Evolutionary conservation across 2,888 invertebrate genomes (phyloP), one percentile per base, ranked within the genome.

Genomic region (Hedya salicella): DNA sequence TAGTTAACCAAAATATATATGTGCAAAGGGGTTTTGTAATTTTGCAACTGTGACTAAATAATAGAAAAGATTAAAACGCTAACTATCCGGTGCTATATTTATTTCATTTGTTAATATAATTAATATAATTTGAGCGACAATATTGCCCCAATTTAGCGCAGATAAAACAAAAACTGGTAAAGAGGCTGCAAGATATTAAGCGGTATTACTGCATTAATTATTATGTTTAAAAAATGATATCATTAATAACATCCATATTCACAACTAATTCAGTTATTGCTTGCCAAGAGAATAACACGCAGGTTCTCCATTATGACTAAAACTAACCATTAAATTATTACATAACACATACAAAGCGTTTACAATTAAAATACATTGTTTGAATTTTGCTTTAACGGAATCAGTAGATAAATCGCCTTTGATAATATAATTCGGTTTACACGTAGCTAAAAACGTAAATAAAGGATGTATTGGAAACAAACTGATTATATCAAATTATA

Each of bases 181-280:
- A 19, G 19, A 74, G 73, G 74, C 76, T 79, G 80, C 79, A 78
- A 73, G 48, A 74, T 71, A 77, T 73, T 64, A 69, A 74, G 73
- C 65, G 13, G 19, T 60, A 80, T 77, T 74, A 76, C 77, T 73
- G 77, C 68, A 78, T 78, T 78, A 67, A 66, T 76, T 72, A 71
- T 75, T 72, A 75, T 68, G 71, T 73, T 73, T 75, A 70, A 73
- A 77, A 75, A 73, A 67, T 67, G 70, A 66, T 71, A 62, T 62
- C 72, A 63, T 65, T 50, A 62, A 40, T 64, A 57, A 65, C 65
- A 65, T 46, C 36, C 53, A 70, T 76, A 75, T 76, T 73, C 74
- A 79, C 76, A 78, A 65, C 75, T 78, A 81, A 68, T 69, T 44
- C 53, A 61, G 46, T 61, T 83, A 83, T 84, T 83, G 84, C 83